A percentile compares a stretch with the other conserved stretches of the same genome.
These are phyloP conservation scores for Sphenodon punctatus DNA, from an alignment of 2,797 vertebrate species.

Conservation along the genomic window DNA sequence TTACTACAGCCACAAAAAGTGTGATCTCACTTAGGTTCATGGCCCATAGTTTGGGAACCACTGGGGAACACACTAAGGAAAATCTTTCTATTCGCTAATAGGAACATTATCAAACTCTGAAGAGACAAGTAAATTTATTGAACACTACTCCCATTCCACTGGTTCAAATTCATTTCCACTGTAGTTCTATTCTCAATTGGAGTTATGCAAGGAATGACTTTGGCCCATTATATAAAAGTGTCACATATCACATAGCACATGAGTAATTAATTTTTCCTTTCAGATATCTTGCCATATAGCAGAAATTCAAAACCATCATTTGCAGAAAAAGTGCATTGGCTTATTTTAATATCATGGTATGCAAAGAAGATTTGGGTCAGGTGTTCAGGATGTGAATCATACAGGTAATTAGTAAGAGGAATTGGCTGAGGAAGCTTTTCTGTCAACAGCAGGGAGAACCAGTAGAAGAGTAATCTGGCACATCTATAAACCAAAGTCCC, in stretches of 20 bases:
- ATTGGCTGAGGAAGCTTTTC: not conserved
- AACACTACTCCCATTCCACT: not conserved
- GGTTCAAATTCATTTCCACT: not conserved
- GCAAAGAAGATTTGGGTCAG: not conserved
- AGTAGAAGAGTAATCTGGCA: not conserved
- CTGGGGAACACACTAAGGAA: too few relatives aligned
- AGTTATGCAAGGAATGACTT: not conserved
- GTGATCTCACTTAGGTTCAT: too few relatives aligned
- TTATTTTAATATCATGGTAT: not conserved
- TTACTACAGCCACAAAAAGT: too few relatives aligned
- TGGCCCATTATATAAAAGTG: not conserved
- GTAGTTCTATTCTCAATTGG: not conserved
- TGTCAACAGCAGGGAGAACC: not conserved
- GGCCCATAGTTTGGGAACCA: too few relatives aligned
- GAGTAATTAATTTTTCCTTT: not conserved
- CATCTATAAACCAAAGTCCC: conserved; percentile 1
- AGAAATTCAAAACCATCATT: not conserved
- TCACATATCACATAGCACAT: not conserved
- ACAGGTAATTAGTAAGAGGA: not conserved
- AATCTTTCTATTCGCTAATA: not conserved
- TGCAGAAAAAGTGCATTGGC: not conserved
- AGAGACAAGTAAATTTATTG: fast-evolving
- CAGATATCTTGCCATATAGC: not conserved
- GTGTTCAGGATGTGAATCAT: not conserved
- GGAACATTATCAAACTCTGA: fast-evolving